Base-by-base conservation (phyloP, 2,797 vertebrate genomes). In the Mareca strepera region DNA sequence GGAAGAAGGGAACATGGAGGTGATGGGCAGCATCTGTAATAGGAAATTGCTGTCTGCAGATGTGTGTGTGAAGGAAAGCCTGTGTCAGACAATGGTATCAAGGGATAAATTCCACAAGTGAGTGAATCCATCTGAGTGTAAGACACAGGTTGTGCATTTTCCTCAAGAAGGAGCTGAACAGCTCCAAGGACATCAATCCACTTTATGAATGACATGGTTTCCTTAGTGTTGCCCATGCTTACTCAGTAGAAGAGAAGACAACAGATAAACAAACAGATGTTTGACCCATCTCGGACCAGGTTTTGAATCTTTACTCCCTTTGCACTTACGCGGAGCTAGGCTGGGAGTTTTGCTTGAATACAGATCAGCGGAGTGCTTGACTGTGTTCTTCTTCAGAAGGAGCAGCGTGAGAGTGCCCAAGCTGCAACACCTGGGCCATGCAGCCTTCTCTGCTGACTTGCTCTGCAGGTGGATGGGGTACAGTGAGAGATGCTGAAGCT, bases 41-140 rank as follows among this genome's bases (percentile, higher is more conserved):
- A 97, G 95, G 96, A 97, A 95, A 97, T 95, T 96, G 90, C 92
- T 94, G 90, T 96, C 95, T 96, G 95, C 94, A 94, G 83, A 96
- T 90, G 90, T 85, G 91, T 68, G 92, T 85, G 94, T 96, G 96
- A 96, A 96, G 91, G 72, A 96, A 96, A 97, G 92, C 90, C 75
- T 43, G 33, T 90, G 92, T 96, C 93, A 97, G 93, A 96, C 95
- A 92, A 91, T 29, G 88, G 95, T 90, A 93, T 95, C 96, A 95
- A 96, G 96, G 95, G 92, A 97, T 97, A 96, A 94, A 96, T 96
- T 96, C 96, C 96, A 94, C 90, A 96, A 95, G 96, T 95, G 94
- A 97, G 90, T 95, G 96, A 96, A 94, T 96, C 94, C 95, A 96
- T 96, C 94, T 95, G 91, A 95, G 81, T 82, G 86, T 80, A 86